These are phyloP conservation scores for Erebia ligea DNA, from an alignment of 2,888 invertebrate species.

Conservation along the genomic window DNA sequence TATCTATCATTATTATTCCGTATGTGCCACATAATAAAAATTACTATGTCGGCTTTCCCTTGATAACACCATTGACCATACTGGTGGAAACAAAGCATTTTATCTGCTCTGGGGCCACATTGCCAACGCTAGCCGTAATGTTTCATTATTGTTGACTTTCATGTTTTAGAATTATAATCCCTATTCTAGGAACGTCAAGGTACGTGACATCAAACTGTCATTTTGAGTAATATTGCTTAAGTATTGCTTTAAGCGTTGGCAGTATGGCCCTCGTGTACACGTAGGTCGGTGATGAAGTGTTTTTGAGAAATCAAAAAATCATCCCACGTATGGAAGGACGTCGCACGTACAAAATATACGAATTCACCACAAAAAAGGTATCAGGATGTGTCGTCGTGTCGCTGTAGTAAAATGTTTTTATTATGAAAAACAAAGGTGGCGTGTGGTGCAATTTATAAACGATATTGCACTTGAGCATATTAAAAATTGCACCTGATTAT, in stretches of 20 bases:
- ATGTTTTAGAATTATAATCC: too few relatives aligned
- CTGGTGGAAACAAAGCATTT: constrained; percentile 18
- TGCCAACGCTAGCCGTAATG: too few relatives aligned
- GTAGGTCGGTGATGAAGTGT: constrained; percentile 45
- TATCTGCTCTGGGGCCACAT: not conserved
- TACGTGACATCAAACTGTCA: too few relatives aligned
- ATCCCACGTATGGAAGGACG: constrained; percentile 58
- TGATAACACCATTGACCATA: constrained; percentile 16
- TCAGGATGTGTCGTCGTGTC: constrained; percentile 55
- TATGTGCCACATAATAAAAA: not conserved
- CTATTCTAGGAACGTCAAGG: too few relatives aligned
- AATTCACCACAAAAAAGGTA: constrained; percentile 51
- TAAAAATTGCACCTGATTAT: too few relatives aligned
- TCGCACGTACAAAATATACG: constrained; percentile 54
- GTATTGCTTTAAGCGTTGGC: too few relatives aligned
- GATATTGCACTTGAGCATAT: too few relatives aligned
- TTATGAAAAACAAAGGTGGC: constrained; percentile 60
- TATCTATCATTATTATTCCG: constrained; percentile 2
- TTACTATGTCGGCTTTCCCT: constrained; percentile 11
- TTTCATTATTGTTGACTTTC: too few relatives aligned
- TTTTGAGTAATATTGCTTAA: too few relatives aligned
- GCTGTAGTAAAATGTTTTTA: constrained; percentile 66
- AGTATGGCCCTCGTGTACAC: constrained; percentile 18
- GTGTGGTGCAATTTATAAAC: constrained; percentile 44
- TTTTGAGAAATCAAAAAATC: constrained; percentile 59